Evolutionary conservation across 2,888 invertebrate genomes (phyloP), one percentile per base, ranked within the genome.

Genomic region (Ormyrus rosae): DNA sequence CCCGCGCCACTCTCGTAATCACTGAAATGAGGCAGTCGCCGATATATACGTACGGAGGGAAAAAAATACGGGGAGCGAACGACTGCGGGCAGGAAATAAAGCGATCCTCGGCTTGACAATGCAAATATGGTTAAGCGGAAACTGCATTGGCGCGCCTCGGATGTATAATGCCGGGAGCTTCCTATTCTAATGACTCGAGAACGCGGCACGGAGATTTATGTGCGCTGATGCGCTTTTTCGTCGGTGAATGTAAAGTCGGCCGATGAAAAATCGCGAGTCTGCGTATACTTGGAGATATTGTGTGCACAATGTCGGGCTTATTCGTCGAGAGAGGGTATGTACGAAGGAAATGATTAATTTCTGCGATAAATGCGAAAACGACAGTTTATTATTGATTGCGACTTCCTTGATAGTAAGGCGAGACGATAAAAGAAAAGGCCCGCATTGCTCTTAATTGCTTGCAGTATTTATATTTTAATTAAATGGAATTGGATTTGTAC

Each of bases 21-120:
- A 77, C 70, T 70, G 77, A 77, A 77, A 77, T 70, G 70, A 70
- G 77, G 61, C 58, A 13, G 55, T 13, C 19, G 61, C 9, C 34
- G 69, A n/a, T 7, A 34, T 5, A 6, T 34, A 3, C 2, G 2
- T 4, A 4, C 34, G 34, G 34, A 4, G 34, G 34, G 34, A 34
- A 34, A 46, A 46, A 68, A 58, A 68, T 53, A 60, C 5, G 48
- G 13, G 3, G 19, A 19, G 19, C 19, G 19, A 19, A 19, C 19
- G 19, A 2, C 19, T 19, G 8, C 13, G 34, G 2, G 5, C 56
- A 2, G 13, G 34, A n/a, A 13, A 56, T 56, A 56, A 56, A 56
- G 13, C 56, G 56, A 34, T 34, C n/a, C 13, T 53, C 13, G 56
- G 56, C 56, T 56, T n/a, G 56, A 56, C 56, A 8, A 56, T 11